Evolutionary conservation across 2,888 invertebrate genomes (phyloP).

Genomic region (Antheraea yamamai): DNA sequence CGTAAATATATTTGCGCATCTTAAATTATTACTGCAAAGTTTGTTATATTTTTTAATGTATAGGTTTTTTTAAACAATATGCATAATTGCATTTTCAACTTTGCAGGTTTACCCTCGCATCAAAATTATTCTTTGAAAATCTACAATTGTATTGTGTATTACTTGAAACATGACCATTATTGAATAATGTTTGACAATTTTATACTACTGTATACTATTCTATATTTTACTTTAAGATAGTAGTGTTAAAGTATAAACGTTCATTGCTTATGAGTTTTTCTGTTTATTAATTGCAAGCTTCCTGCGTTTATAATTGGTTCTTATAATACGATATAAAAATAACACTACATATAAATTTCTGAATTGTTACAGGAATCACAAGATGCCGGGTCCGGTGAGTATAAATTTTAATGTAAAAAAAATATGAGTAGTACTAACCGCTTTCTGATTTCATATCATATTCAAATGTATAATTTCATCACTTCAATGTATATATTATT

Average conservation of each 20-base stretch:
- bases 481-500: neutral
- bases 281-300: conserved; percentile 32
- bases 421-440: neutral
- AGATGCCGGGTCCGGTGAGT: conserved; percentile 68
- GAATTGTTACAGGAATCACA: conserved; percentile 72
- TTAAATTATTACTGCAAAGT: neutral
- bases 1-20: neutral
- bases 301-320: conserved; percentile 23
- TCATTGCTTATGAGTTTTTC: conserved; percentile 8
- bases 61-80: neutral
- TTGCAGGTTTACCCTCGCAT: conserved; percentile 13
- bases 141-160: conserved; percentile 25
- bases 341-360: conserved; percentile 30
- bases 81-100: no score
- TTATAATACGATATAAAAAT: conserved; percentile 27
- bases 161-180: neutral
- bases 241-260: neutral
- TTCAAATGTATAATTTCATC: neutral
- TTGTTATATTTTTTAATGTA: conserved; percentile 7
- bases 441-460: neutral
- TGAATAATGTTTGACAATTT: conserved; percentile 8
- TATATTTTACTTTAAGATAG: neutral
- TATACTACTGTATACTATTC: neutral
- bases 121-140: conserved; percentile 30
- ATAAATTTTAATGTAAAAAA: conserved; percentile 1